Conservation (phyloP, 2,797 vertebrate species). For the Iguana delicatissima region DNA sequence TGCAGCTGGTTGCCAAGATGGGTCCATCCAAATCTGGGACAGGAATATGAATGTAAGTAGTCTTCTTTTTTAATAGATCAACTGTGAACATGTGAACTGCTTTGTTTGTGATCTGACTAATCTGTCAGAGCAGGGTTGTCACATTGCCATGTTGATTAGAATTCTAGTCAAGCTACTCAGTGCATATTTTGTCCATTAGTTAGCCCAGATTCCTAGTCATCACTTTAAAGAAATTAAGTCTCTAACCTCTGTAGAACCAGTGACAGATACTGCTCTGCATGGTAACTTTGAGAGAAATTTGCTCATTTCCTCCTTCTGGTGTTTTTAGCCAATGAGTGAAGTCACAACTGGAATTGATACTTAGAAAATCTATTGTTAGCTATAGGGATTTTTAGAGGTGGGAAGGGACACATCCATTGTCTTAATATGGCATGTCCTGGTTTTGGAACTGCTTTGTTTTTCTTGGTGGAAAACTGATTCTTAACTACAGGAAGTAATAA, state of each 20-base stretch:
- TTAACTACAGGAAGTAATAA: background rate
- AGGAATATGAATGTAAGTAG: slow-evolving; percentile 94
- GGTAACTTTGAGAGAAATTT: background rate
- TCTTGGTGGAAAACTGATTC: background rate
- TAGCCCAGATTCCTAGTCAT: background rate
- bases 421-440: background rate
- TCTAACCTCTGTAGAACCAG: background rate
- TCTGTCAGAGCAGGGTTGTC: background rate
- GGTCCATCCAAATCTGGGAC: slow-evolving; percentile 98
- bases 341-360: background rate
- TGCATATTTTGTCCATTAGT: background rate
- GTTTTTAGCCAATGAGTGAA: background rate
- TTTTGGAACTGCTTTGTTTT: background rate
- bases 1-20: slow-evolving; percentile 95
- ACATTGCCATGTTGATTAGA: background rate
- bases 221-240: background rate
- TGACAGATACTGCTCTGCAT: background rate
- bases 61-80: background rate
- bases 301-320: background rate
- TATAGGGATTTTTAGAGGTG: background rate
- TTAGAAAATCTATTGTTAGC: background rate
- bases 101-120: slow-evolving; percentile 7
- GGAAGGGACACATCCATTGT: background rate
- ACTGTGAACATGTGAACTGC: accelerated
- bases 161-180: background rate